A percentile compares a stretch with the other conserved stretches of the same genome.
Evolutionary conservation across 2,888 invertebrate species (phyloP).

Genomic region (Drosophila incognita): DNA sequence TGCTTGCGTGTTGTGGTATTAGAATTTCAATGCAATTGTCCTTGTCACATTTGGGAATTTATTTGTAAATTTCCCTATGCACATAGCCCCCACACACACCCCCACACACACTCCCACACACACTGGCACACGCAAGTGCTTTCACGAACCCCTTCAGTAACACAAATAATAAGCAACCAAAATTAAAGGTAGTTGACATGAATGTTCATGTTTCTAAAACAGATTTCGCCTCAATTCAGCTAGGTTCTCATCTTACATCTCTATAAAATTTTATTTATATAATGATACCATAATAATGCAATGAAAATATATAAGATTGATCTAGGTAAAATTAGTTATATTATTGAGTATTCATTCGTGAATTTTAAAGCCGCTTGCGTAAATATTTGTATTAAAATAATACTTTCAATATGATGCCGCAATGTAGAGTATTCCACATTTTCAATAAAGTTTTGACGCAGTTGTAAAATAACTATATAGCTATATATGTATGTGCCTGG

Average conservation of each 20-base stretch:
- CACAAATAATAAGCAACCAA: constrained; percentile 52
- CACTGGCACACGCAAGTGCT: constrained; percentile 15
- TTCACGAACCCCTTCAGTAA: constrained; percentile 13
- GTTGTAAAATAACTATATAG: not conserved
- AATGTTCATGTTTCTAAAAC: constrained; percentile 31
- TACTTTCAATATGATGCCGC: not conserved
- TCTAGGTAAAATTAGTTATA: not conserved
- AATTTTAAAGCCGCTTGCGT: not conserved
- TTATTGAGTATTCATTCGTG: not conserved
- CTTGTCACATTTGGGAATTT: constrained; percentile 78
- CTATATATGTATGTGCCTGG: not conserved
- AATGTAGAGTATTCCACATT: not conserved
- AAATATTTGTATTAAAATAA: not conserved
- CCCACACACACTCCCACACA: no score
- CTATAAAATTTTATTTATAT: not conserved
- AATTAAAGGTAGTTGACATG: constrained; percentile 39
- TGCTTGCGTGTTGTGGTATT: constrained; percentile 60
- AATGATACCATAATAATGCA: not conserved
- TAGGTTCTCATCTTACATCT: not conserved
- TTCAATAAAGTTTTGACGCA: not conserved
- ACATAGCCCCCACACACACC: constrained; percentile 28
- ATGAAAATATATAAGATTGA: not conserved
- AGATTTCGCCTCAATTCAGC: constrained; percentile 21
- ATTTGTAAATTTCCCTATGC: constrained; percentile 68
- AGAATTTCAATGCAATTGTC: constrained; percentile 77